A percentile compares a stretch with the other conserved stretches of the same genome.
These are phyloP conservation scores for Drosophila prosaltans DNA, from an alignment of 1,140 invertebrate genomes.

Conservation along the genomic window DNA sequence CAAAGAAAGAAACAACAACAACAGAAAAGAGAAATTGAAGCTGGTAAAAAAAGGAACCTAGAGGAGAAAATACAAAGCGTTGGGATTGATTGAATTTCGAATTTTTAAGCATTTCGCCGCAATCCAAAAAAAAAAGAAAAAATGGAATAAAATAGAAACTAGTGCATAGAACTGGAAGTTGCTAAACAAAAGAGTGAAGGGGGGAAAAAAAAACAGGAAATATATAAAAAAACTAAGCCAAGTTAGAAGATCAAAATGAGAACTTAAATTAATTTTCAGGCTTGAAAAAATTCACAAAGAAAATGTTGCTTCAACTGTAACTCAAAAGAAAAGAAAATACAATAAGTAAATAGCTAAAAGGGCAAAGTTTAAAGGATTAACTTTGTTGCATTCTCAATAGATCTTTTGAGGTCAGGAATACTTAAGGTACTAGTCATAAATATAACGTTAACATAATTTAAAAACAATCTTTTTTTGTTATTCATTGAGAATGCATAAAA, in stretches of 20 bases:
- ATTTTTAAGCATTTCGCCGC: conserved; percentile 78
- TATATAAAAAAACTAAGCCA: background rate
- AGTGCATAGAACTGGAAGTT: conserved; percentile 67
- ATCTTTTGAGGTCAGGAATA: background rate
- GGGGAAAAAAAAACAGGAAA: too few species aligned
- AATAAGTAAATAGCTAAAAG: background rate
- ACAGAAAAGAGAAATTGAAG: too few species aligned
- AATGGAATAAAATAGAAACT: conserved; percentile 37
- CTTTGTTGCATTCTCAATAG: background rate
- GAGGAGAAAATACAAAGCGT: conserved; percentile 61
- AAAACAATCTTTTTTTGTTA: too few species aligned
- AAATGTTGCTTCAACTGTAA: background rate
- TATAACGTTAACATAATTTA: too few species aligned
- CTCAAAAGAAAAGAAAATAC: background rate
- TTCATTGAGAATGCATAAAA: too few species aligned
- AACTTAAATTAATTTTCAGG: background rate
- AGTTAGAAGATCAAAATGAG: background rate
- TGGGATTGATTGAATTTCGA: conserved; percentile 78
- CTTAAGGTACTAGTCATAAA: too few species aligned
- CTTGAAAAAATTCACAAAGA: background rate
- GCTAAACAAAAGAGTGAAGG: conserved; percentile 32
- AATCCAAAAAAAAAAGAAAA: conserved; percentile 65
- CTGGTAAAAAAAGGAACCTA: background rate
- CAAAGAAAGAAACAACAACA: conserved; percentile 21
- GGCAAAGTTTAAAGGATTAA: background rate